Evolutionary conservation across 1,140 invertebrate genomes (phyloP).

Genomic region (Vanessa atalanta): DNA sequence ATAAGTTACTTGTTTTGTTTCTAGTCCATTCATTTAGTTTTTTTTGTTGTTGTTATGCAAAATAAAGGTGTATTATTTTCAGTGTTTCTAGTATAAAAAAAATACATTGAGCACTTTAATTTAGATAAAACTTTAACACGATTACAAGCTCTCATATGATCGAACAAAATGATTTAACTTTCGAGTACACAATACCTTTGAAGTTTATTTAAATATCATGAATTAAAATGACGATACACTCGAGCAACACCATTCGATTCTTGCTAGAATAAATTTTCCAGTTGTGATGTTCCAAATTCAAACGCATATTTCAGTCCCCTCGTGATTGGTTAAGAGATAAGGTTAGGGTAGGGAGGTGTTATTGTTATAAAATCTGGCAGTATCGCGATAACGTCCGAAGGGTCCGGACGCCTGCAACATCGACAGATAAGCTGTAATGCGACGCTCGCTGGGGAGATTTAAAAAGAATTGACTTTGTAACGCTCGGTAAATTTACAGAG

Average conservation of each 20-base stretch:
- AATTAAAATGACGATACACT: no score
- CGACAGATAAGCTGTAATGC: conserved; percentile 71
- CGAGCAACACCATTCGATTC: conserved; percentile 24
- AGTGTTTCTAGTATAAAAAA: no score
- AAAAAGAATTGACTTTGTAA: conserved; percentile 66
- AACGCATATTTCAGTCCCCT: conserved; percentile 52
- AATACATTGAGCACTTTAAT: no score
- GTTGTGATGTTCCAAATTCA: conserved; percentile 51
- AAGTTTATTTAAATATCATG: no score
- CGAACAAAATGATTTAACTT: no score
- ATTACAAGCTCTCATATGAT: no score
- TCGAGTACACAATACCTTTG: no score
- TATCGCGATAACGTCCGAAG: conserved; percentile 68
- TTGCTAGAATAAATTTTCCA: conserved; percentile 33
- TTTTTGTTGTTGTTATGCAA: no score
- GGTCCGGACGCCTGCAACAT: conserved; percentile 65
- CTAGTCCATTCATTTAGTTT: no score
- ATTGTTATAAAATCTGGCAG: conserved; percentile 75
- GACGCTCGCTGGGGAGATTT: conserved; percentile 53
- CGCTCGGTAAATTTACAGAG: conserved; percentile 29
- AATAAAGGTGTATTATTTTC: no score
- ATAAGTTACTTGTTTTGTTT: no score
- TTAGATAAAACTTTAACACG: no score
- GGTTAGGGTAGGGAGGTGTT: conserved; percentile 49
- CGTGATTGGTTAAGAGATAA: conserved; percentile 70